These are phyloP conservation scores for Peromyscus aztecus DNA, from an alignment of 2,797 vertebrate genomes.

Conservation along the genomic window DNA sequence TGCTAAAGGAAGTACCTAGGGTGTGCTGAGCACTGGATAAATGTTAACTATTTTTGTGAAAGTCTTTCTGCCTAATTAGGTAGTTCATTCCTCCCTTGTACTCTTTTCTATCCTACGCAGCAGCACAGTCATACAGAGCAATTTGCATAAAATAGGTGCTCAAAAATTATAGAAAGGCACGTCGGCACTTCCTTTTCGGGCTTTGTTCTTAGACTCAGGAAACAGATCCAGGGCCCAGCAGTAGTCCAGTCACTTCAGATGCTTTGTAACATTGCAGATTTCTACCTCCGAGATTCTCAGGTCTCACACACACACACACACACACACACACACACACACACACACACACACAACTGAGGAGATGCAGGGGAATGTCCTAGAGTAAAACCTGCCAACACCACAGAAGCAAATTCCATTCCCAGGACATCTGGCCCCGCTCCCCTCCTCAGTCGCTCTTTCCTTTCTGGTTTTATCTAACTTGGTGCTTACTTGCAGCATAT, in stretches of 20 bases:
- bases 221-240: constrained; percentile 17
- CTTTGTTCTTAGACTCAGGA: constrained; percentile 6
- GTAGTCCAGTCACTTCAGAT: not conserved
- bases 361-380: not conserved
- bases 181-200: constrained; percentile 34
- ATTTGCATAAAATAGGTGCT: constrained; percentile 75
- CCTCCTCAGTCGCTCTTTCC: not conserved
- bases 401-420: not conserved
- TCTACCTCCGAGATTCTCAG: not conserved
- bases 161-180: constrained; percentile 70
- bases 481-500: not conserved
- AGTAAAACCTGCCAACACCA: not conserved
- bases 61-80: constrained; percentile 71
- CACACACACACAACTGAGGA: not conserved
- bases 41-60: constrained; percentile 54
- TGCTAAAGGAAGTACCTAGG: constrained; percentile 33
- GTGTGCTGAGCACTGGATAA: constrained; percentile 45
- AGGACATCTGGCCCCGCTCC: not conserved
- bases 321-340: too few relatives aligned
- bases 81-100: constrained; percentile 49
- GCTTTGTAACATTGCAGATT: not conserved
- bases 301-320: too few relatives aligned
- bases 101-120: constrained; percentile 65
- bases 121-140: constrained; percentile 51
- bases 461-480: not conserved